Evolutionary conservation across 2,797 vertebrate genomes (phyloP).

Genomic region (Malurus splendens): DNA sequence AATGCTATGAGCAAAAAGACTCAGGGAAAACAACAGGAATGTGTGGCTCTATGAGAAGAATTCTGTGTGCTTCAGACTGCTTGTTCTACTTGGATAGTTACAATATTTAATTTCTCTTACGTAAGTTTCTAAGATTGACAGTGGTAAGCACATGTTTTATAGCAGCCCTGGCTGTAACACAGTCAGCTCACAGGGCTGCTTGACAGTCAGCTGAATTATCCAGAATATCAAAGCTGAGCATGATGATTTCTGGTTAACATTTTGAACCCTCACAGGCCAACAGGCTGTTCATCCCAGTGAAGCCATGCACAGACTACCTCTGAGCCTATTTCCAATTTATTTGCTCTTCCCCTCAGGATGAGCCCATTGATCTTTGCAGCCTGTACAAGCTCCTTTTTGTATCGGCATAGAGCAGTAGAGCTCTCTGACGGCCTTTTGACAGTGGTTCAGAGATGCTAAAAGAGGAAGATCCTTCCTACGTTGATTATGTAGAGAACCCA

Average conservation of each 20-base stretch:
- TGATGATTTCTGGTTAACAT: neutral
- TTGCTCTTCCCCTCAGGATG: neutral
- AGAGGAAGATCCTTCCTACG: neutral
- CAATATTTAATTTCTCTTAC: neutral
- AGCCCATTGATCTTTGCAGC: neutral
- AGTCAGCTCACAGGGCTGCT: neutral
- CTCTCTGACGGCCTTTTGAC: neutral
- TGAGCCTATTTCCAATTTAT: neutral
- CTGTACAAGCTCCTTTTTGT: neutral
- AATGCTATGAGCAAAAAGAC: neutral
- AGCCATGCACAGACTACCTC: neutral
- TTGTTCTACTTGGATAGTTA: neutral
- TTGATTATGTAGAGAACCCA: neutral
- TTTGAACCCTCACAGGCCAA: neutral
- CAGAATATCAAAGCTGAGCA: neutral
- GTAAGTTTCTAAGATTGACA: neutral
- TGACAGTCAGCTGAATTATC: neutral
- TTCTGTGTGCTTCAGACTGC: neutral
- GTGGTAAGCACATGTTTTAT: neutral
- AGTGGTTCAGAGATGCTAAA: neutral
- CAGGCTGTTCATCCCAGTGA: neutral
- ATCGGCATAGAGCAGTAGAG: neutral
- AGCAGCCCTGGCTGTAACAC: neutral
- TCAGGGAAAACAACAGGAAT: neutral
- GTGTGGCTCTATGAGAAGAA: neutral